A percentile compares a stretch with the other conserved stretches of the same genome.
These are phyloP conservation scores for Motacilla tschutschensis DNA, from an alignment of 2,113 vertebrate species.

Conservation along the genomic window DNA sequence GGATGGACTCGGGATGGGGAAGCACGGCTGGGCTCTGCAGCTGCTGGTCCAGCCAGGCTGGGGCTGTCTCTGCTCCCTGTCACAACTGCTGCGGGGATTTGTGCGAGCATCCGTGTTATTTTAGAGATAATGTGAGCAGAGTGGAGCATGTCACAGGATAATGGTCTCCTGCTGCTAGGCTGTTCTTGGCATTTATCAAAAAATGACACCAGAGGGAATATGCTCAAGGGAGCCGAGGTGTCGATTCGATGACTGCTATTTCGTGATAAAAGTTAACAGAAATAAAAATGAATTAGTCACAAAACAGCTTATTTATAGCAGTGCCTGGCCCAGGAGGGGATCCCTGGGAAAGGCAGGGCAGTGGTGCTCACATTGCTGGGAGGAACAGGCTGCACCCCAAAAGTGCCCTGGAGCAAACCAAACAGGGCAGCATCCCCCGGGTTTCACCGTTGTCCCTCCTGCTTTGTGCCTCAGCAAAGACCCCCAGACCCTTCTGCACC, in stretches of 20 bases:
- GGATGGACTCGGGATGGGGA: background rate
- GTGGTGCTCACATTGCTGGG: background rate
- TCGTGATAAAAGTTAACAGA: conserved; percentile 55
- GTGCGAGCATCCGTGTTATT: conserved; percentile 54
- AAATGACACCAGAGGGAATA: conserved; percentile 61
- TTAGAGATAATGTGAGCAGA: conserved; percentile 61
- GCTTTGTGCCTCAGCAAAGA: background rate
- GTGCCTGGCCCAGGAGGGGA: background rate
- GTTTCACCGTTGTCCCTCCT: background rate
- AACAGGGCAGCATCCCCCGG: background rate
- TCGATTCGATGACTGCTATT: conserved; percentile 47
- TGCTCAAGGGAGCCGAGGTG: conserved; percentile 49
- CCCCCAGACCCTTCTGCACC: background rate
- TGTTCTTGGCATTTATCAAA: conserved; percentile 65
- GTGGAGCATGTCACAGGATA: conserved; percentile 59
- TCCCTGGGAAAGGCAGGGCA: conserved; percentile 3
- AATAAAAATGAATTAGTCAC: conserved; percentile 53
- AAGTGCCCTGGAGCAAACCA: background rate
- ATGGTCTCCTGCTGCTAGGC: conserved; percentile 57
- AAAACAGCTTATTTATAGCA: conserved; percentile 42
- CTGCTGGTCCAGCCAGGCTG: background rate
- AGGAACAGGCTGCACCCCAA: background rate
- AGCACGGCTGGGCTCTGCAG: background rate
- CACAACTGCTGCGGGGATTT: conserved; percentile 10
- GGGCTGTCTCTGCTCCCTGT: conserved; percentile 13